phyloP scores from a whole-genome alignment of 2,797 vertebrate genomes.

The Mionectes olivaceus region DNA sequence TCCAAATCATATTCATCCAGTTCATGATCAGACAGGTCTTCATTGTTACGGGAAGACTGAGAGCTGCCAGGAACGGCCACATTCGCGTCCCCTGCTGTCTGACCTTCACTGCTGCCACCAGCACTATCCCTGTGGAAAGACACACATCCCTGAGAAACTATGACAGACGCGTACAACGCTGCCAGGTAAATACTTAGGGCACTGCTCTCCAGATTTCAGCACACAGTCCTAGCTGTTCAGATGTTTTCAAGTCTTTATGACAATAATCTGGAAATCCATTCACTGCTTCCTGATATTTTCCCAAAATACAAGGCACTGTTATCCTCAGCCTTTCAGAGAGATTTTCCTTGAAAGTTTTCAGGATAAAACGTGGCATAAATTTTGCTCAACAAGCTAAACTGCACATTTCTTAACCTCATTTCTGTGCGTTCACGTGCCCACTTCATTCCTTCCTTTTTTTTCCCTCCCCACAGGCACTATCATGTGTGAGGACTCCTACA shows the following conservation, averaged over 20 bases:
- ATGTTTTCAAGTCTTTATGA: neutral
- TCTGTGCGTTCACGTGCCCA: rapidly evolving
- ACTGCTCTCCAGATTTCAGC: neutral
- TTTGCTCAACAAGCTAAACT: neutral
- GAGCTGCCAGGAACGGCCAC: neutral
- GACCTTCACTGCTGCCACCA: constrained; percentile 78
- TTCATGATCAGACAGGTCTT: constrained; percentile 80
- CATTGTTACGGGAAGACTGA: constrained; percentile 41
- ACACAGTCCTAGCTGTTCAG: neutral
- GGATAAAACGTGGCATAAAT: neutral
- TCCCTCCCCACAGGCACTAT: neutral
- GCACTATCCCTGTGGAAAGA: constrained; percentile 73
- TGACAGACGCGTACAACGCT: neutral
- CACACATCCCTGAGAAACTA: neutral
- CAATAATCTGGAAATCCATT: neutral
- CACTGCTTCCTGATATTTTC: neutral
- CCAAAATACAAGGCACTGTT: neutral
- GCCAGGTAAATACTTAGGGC: neutral
- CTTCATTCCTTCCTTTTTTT: neutral
- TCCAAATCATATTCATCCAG: constrained; percentile 92
- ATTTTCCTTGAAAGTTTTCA: neutral
- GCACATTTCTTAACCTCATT: neutral
- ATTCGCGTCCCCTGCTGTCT: neutral
- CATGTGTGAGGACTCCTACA: neutral
- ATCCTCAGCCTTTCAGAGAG: neutral